Conservation (phyloP, 2,888 invertebrate genomes). For the Drosophila pseudotalamancana region DNA sequence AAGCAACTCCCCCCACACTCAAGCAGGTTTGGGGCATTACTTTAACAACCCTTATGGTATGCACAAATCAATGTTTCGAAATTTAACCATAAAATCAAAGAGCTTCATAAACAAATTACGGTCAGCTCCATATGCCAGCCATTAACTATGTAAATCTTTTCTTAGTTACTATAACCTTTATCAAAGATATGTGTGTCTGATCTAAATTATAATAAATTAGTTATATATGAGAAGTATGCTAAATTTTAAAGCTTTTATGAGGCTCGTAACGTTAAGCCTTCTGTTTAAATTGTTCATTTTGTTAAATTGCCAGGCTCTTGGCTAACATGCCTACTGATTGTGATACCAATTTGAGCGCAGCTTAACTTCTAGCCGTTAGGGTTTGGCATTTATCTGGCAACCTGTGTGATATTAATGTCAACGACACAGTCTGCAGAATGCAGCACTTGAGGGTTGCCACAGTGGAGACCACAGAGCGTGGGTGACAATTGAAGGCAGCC, state of each 20-base stretch:
- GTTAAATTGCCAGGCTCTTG: background rate
- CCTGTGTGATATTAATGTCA: slow-evolving; percentile 32
- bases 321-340: background rate
- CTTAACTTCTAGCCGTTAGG: background rate
- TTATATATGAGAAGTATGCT: too few species aligned
- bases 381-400: slow-evolving; percentile 9
- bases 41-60: too few species aligned
- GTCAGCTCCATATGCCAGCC: too few species aligned
- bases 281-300: background rate
- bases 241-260: too few species aligned
- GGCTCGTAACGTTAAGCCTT: background rate
- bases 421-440: slow-evolving; percentile 38
- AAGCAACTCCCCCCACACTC: background rate
- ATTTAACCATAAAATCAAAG: too few species aligned
- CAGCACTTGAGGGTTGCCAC: slow-evolving; percentile 29
- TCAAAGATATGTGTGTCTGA: too few species aligned
- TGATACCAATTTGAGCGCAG: background rate
- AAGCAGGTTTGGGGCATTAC: background rate
- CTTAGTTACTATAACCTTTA: too few species aligned
- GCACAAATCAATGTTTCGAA: too few species aligned
- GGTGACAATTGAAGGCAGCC: slow-evolving; percentile 13
- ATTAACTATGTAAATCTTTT: too few species aligned
- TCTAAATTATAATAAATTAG: too few species aligned
- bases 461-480: slow-evolving; percentile 6
- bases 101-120: too few species aligned